phyloP scores from a whole-genome alignment of 1,140 invertebrate genomes.

The Brachionus rotundiformis region DNA sequence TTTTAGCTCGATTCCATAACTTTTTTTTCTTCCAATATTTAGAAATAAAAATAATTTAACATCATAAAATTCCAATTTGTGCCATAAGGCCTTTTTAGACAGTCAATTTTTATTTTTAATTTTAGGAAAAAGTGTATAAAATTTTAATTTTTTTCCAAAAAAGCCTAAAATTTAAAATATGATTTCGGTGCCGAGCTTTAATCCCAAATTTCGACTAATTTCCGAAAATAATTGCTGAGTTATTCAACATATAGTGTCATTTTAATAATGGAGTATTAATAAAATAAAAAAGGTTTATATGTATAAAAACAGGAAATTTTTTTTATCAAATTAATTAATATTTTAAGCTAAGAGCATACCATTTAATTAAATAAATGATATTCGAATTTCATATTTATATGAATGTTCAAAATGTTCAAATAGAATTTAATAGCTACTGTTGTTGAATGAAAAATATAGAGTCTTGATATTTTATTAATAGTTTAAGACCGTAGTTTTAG shows the following conservation, averaged over 20 bases:
- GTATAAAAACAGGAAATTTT: not conserved
- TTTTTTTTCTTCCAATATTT: not conserved
- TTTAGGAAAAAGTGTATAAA: no score
- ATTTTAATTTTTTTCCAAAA: no score
- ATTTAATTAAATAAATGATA: not conserved
- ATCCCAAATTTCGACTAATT: not conserved
- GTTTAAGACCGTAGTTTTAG: not conserved
- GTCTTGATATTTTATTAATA: not conserved
- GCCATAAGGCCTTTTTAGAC: not conserved
- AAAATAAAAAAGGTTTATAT: not conserved
- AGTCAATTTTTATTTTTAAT: not conserved
- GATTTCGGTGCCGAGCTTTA: not conserved
- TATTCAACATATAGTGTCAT: not conserved
- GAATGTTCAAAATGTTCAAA: not conserved
- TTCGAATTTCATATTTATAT: not conserved
- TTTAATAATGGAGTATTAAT: not conserved
- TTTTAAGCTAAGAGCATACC: not conserved
- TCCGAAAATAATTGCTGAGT: not conserved
- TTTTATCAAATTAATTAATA: conserved; percentile 12
- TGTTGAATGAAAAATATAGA: not conserved
- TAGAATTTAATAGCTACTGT: not conserved
- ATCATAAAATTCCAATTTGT: not conserved
- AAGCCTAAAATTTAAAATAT: no score
- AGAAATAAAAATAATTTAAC: not conserved
- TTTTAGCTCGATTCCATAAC: not conserved